Percentiles rank a stretch among this genome's conserved stretches.
phyloP scores from a whole-genome alignment of 2,888 invertebrate genomes.

The Phania funesta region DNA sequence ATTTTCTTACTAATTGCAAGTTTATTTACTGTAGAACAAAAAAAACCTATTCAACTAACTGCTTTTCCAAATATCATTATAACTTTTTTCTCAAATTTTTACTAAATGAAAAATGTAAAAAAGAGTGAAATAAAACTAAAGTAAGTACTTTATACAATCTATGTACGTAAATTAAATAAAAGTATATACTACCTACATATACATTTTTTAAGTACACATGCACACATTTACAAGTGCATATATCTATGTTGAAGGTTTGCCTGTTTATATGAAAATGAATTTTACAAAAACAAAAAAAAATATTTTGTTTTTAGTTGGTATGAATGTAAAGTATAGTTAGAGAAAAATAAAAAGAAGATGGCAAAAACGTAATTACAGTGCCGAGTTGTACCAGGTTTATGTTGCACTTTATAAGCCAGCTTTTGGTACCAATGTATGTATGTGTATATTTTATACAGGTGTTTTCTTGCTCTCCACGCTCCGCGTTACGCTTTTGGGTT shows the following conservation, averaged over 20 bases:
- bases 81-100: constrained; percentile 5
- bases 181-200: constrained; percentile 4
- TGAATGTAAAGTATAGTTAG: constrained; percentile 13
- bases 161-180: constrained; percentile 42
- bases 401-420: constrained; percentile 38
- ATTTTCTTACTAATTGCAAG: constrained; percentile 37
- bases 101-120: constrained; percentile 16
- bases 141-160: constrained; percentile 39
- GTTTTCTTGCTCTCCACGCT: neutral
- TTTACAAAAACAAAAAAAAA: neutral
- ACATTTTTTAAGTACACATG: too few species aligned
- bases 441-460: neutral
- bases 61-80: constrained; percentile 38
- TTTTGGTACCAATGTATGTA: neutral
- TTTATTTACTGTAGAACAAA: constrained; percentile 12
- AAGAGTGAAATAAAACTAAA: constrained; percentile 28
- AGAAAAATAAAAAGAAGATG: neutral
- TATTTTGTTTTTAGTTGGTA: constrained; percentile 27
- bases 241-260: neutral
- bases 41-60: constrained; percentile 1
- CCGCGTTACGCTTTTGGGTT: neutral
- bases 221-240: constrained; percentile 1
- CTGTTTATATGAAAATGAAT: neutral
- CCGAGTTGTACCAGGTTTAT: constrained; percentile 16
- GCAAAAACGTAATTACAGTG: constrained; percentile 32